Evolutionary conservation across 2,888 invertebrate genomes (phyloP).

Genomic region (Lobophora halterata): DNA sequence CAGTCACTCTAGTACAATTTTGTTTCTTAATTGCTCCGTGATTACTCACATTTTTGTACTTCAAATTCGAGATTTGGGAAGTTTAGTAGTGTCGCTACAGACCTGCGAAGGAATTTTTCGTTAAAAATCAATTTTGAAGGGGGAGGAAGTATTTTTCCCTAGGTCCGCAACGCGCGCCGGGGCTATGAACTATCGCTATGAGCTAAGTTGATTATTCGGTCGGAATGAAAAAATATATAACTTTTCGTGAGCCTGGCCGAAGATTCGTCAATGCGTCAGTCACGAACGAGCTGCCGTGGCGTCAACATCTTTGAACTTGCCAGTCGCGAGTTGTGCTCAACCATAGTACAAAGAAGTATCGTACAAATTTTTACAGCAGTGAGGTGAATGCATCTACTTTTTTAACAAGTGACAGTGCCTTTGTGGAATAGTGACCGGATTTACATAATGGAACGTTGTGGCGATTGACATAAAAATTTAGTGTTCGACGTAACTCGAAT

Average conservation of each 20-base stretch:
- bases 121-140: slow-evolving; percentile 44
- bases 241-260: slow-evolving; percentile 73
- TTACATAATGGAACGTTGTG: slow-evolving; percentile 54
- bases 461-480: slow-evolving; percentile 41
- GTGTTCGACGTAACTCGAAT: slow-evolving; percentile 50
- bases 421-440: slow-evolving; percentile 53
- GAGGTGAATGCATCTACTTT: slow-evolving; percentile 64
- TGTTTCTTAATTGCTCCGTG: slow-evolving; percentile 63
- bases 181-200: slow-evolving; percentile 78
- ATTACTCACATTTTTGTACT: slow-evolving; percentile 43
- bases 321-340: slow-evolving; percentile 73
- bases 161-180: slow-evolving; percentile 42
- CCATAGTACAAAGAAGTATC: slow-evolving; percentile 73
- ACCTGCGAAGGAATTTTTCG: slow-evolving; percentile 35
- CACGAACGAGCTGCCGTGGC: slow-evolving; percentile 64
- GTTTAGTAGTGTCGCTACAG: slow-evolving; percentile 27
- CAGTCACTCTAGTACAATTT: slow-evolving; percentile 54
- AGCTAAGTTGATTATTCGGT: slow-evolving; percentile 76
- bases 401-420: slow-evolving; percentile 66
- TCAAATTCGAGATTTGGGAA: slow-evolving; percentile 36
- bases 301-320: slow-evolving; percentile 63
- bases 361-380: slow-evolving; percentile 73
- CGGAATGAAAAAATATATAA: slow-evolving; percentile 73
- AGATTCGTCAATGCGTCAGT: slow-evolving; percentile 79
- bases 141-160: slow-evolving; percentile 36